Conservation (phyloP, 1,140 invertebrate species). For the Drosophila obscura region DNA sequence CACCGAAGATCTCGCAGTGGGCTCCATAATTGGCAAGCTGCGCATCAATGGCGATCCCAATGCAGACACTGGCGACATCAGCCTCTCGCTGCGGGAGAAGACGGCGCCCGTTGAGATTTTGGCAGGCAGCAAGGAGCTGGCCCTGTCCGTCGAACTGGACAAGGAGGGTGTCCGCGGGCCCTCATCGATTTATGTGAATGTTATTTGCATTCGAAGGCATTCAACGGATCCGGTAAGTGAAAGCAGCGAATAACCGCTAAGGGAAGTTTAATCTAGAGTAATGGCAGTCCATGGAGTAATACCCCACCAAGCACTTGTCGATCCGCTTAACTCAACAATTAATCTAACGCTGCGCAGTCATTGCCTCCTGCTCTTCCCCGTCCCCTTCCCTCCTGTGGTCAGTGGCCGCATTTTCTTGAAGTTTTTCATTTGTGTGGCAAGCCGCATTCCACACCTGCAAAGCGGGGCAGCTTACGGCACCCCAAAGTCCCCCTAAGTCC, state of each 20-base stretch:
- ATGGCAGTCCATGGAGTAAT: background rate
- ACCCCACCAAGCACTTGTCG: slow-evolving; percentile 21
- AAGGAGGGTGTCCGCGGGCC: slow-evolving; percentile 93
- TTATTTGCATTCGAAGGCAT: slow-evolving; percentile 91
- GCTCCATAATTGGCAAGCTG: slow-evolving; percentile 90
- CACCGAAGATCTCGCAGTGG: slow-evolving; percentile 91
- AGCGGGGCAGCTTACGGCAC: background rate
- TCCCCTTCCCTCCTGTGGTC: slow-evolving; percentile 2
- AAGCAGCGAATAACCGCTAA: background rate
- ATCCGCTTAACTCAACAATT: slow-evolving; percentile 29
- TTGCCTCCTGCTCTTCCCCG: background rate
- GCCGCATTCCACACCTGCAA: slow-evolving; percentile 63
- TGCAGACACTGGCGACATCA: slow-evolving; percentile 89
- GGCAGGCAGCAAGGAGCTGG: slow-evolving; percentile 91
- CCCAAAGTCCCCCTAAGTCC: background rate
- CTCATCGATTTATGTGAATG: slow-evolving; percentile 92
- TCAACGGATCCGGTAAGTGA: slow-evolving; percentile 89
- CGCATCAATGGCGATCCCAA: slow-evolving; percentile 92
- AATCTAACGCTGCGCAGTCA: slow-evolving; percentile 35
- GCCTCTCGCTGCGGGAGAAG: slow-evolving; percentile 90
- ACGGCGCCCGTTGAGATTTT: slow-evolving; percentile 91
- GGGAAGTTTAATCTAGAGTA: background rate
- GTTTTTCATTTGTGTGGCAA: slow-evolving; percentile 26
- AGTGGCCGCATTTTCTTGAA: slow-evolving; percentile 38
- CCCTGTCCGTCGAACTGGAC: slow-evolving; percentile 90